These are phyloP conservation scores for Coracopsis vasa DNA, from an alignment of 2,113 vertebrate species.

Conservation along the genomic window DNA sequence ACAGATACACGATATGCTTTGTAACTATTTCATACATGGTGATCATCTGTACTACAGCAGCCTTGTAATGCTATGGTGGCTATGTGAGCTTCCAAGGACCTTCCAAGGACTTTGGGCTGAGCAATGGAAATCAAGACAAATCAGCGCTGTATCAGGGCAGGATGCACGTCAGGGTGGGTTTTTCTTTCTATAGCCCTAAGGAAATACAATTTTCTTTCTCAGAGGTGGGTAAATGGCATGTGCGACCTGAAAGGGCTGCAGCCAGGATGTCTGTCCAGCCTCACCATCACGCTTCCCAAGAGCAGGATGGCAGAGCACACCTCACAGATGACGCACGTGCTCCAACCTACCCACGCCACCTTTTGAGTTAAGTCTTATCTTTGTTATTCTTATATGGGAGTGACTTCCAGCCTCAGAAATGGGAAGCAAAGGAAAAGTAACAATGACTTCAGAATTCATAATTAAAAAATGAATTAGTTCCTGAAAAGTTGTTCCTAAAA, in stretches of 20 bases:
- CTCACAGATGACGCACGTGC: fast-evolving
- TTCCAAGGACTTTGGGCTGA: neutral
- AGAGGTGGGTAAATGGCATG: neutral
- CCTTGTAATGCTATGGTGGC: neutral
- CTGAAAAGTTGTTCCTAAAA: neutral
- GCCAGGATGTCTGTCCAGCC: neutral
- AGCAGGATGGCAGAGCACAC: neutral
- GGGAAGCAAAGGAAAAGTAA: neutral
- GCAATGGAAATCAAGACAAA: neutral
- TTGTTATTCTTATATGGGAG: neutral
- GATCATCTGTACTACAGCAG: neutral
- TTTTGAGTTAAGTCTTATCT: neutral
- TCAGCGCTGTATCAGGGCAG: neutral
- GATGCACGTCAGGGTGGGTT: neutral
- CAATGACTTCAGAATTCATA: neutral
- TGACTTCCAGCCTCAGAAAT: neutral
- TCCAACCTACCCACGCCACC: neutral
- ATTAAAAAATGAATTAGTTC: neutral
- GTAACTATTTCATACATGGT: neutral
- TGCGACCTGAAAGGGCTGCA: neutral
- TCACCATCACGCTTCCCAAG: fast-evolving
- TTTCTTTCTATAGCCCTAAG: neutral
- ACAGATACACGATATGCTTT: neutral
- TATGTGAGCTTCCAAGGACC: neutral
- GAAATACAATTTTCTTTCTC: neutral